Evolutionary conservation across 1,140 invertebrate genomes (phyloP).

Genomic region (Tetraneura akinire): DNA sequence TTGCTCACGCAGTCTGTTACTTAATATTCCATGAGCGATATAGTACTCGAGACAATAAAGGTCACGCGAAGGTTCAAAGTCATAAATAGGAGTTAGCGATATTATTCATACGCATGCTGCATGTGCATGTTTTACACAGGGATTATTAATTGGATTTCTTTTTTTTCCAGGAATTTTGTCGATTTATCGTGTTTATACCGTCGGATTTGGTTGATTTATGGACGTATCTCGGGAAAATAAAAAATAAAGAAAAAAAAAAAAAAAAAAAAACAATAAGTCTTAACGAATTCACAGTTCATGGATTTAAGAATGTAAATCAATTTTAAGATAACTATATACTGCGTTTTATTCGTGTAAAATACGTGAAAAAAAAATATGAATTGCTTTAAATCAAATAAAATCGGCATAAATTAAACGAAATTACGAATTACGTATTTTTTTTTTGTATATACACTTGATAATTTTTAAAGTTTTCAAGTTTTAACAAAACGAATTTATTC

Average conservation of each 20-base stretch:
- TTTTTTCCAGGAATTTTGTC: not conserved
- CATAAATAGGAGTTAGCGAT: not conserved
- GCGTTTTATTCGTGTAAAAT: not conserved
- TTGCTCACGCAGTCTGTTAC: not conserved
- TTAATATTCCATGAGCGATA: not conserved
- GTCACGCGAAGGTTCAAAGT: not conserved
- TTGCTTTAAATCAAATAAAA: no score
- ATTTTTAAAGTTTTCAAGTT: no score
- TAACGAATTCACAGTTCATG: not conserved
- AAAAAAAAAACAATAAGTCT: not conserved
- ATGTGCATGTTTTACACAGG: conserved; percentile 16
- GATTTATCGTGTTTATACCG: not conserved
- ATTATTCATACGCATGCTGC: not conserved
- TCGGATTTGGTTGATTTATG: conserved; percentile 26
- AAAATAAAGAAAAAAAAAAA: no score
- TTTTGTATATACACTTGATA: no score
- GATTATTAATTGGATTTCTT: conserved; percentile 28
- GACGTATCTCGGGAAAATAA: not conserved
- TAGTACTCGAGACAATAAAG: not conserved
- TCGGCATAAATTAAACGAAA: no score
- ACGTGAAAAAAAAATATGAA: no score
- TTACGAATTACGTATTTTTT: no score
- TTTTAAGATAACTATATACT: not conserved
- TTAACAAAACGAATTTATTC: no score
- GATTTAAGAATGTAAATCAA: not conserved